Evolutionary conservation across 2,888 invertebrate species (phyloP).

Genomic region (Torymus texanus): DNA sequence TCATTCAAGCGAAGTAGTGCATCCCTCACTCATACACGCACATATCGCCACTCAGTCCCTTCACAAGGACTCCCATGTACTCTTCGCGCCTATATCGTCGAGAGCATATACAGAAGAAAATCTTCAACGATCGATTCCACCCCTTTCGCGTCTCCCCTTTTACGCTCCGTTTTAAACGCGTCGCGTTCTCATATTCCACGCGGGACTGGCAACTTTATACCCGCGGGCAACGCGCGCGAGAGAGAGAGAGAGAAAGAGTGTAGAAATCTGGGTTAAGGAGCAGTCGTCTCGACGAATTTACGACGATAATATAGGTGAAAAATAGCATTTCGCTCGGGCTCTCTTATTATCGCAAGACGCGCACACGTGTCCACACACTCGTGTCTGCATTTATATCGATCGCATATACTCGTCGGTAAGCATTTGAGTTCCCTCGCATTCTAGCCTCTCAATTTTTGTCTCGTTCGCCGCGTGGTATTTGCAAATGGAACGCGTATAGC

Average conservation of each 20-base stretch:
- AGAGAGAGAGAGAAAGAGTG: too few species aligned
- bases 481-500: too few species aligned
- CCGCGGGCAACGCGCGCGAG: not conserved
- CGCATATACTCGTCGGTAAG: slow-evolving; percentile 35
- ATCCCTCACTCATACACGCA: too few species aligned
- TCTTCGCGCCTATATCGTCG: too few species aligned
- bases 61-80: too few species aligned
- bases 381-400: slow-evolving; percentile 11
- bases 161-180: too few species aligned
- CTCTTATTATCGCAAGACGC: not conserved
- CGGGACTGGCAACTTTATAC: not conserved
- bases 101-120: too few species aligned
- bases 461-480: slow-evolving; percentile 30
- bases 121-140: too few species aligned
- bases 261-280: slow-evolving; percentile 65
- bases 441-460: slow-evolving; percentile 38
- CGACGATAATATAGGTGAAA: slow-evolving; percentile 65
- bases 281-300: slow-evolving; percentile 66
- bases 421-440: slow-evolving; percentile 22
- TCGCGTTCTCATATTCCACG: not conserved
- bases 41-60: too few species aligned
- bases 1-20: too few species aligned
- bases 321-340: slow-evolving; percentile 64
- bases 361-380: too few species aligned
- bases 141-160: too few species aligned